Evolutionary conservation across 2,797 vertebrate species (phyloP), one percentile per base, ranked within the genome.

Genomic region (Emys orbicularis): DNA sequence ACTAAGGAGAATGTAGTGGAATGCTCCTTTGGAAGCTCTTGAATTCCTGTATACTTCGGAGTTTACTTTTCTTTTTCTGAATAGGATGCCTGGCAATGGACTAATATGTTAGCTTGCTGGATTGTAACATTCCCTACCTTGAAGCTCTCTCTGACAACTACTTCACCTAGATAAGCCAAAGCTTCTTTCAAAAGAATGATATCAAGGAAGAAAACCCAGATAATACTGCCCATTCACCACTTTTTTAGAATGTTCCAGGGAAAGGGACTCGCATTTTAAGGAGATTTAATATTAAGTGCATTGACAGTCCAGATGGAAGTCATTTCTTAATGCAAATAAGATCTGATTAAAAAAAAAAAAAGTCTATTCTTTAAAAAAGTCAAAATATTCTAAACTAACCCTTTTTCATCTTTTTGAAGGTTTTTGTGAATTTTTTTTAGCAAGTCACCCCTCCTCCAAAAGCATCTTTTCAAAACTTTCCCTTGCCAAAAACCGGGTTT

Each of bases 231-330:
- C 95, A 97, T 98, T 31, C 98, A 98, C 92, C 98, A 97, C 96
- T 97, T 98, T 94, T 98, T 99, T 97, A 98, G 97, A 86, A 98
- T 98, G 98, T 97, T 99, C 54, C 98, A 99, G 92, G 65, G 98
- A 98, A 98, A 99, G 96, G 98, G 98, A 31, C 96, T 99, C 91
- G 97, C 99, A 92, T 98, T 99, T 77, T 77, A 77, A 72, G 74
- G 9, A 97, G 99, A 41, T 96, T 98, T 96, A 99, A 99, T 97
- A 99, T 98, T 99, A 99, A 72, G 37, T 72, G 19, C 68, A 23
- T 19, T 12, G 99, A 99, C 8, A 98, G 99, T 11, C 97, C 99
- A 86, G 98, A 99, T 95, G 98, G 98, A 95, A 25, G 99, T 98
- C 94, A 97, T 98, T 65, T 37, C 15, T 50, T 56, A 47, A 49